Conservation (phyloP, 2,888 invertebrate species). For the Drosophila pseudotakahashii region DNA sequence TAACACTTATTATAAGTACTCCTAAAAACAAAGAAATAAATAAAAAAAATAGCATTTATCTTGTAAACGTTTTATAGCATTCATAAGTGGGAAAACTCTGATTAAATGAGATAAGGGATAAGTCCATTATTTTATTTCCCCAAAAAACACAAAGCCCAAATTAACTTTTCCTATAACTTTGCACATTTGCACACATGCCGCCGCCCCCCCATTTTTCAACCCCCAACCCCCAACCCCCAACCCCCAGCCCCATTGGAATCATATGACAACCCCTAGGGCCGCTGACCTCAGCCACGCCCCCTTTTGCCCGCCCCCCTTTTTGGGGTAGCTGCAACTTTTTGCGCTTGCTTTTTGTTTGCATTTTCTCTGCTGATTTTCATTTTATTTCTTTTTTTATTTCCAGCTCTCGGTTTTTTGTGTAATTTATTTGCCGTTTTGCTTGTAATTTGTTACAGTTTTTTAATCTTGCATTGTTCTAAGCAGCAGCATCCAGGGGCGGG, state of each 20-base stretch:
- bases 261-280: constrained; percentile 26
- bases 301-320: constrained; percentile 3
- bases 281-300: constrained; percentile 36
- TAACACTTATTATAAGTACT: too few species aligned
- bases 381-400: constrained; percentile 13
- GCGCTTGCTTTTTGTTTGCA: constrained; percentile 36
- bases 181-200: constrained; percentile 16
- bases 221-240: too few species aligned
- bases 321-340: constrained; percentile 38
- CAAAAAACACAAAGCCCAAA: constrained; percentile 7
- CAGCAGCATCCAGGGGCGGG: constrained; percentile 61
- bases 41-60: too few species aligned
- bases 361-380: constrained; percentile 31
- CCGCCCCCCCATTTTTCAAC: background rate
- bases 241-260: background rate
- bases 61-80: background rate
- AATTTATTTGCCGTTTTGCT: constrained; percentile 76
- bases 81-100: background rate
- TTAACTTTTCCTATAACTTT: constrained; percentile 29
- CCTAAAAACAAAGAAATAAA: too few species aligned
- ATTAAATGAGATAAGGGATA: background rate
- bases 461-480: constrained; percentile 75
- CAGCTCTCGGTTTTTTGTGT: constrained; percentile 58
- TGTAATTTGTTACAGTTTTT: constrained; percentile 77
- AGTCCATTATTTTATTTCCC: background rate